A percentile compares a stretch with the other conserved stretches of the same genome.
These are phyloP conservation scores for Sympetrum striolatum DNA, from an alignment of 2,888 invertebrate genomes.

Conservation along the genomic window DNA sequence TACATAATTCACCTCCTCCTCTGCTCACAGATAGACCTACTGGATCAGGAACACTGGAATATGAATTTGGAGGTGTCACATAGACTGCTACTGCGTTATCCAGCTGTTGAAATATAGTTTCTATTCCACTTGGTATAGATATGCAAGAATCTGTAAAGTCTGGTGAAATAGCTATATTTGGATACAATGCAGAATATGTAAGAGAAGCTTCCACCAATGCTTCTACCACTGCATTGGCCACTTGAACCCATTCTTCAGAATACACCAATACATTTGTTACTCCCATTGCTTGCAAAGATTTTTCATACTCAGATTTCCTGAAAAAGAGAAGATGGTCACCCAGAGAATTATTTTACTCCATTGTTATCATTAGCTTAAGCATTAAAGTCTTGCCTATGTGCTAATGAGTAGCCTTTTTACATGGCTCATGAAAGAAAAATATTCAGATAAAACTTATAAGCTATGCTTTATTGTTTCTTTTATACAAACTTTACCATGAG, in stretches of 20 bases:
- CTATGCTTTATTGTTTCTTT: too few species aligned
- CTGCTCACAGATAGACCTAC: constrained; percentile 71
- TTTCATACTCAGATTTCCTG: constrained; percentile 71
- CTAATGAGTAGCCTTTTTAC: too few species aligned
- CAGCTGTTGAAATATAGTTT: constrained; percentile 19
- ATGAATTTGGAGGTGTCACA: constrained; percentile 82
- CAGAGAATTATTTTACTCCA: neutral
- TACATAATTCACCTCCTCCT: constrained; percentile 63
- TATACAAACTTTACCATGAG: too few species aligned
- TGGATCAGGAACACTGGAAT: constrained; percentile 75
- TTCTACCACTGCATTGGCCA: constrained; percentile 37
- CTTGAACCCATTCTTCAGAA: constrained; percentile 51
- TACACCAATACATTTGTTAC: constrained; percentile 59
- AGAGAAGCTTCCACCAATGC: constrained; percentile 4
- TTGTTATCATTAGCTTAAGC: neutral
- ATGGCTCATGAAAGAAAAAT: too few species aligned
- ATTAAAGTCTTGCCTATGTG: too few species aligned
- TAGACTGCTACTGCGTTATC: constrained; percentile 64
- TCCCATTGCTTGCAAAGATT: constrained; percentile 73
- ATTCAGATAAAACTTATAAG: too few species aligned
- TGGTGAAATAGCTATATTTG: constrained; percentile 19
- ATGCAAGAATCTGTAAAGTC: constrained; percentile 27
- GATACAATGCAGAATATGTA: neutral
- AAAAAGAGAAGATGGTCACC: constrained; percentile 33
- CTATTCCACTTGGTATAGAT: constrained; percentile 9